These are phyloP conservation scores for Proisotoma minuta DNA, from an alignment of 2,888 invertebrate genomes.

Conservation along the genomic window DNA sequence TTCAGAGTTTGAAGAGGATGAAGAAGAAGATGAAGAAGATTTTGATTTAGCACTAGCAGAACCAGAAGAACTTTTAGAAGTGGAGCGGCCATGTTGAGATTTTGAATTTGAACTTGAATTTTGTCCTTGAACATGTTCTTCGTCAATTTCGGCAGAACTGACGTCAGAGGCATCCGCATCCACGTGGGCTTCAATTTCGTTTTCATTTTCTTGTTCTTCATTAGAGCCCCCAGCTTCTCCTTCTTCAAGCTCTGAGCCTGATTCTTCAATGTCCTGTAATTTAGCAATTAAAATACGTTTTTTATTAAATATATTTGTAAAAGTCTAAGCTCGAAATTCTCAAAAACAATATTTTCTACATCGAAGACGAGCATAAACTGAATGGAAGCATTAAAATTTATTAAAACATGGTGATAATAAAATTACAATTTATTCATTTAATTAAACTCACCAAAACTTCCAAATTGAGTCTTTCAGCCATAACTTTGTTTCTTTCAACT, in stretches of 20 bases:
- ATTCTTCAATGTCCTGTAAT: slow-evolving; percentile 44
- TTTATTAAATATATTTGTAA: background rate
- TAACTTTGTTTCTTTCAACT: background rate
- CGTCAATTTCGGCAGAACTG: slow-evolving; percentile 36
- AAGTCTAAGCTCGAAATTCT: too few relatives aligned
- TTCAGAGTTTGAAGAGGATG: slow-evolving; percentile 29
- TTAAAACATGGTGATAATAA: background rate
- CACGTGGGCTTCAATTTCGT: slow-evolving; percentile 17
- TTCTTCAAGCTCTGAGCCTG: slow-evolving; percentile 49
- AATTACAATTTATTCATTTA: too few relatives aligned
- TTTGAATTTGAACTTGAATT: background rate
- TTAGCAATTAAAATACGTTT: background rate
- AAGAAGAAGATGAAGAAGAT: slow-evolving; percentile 24
- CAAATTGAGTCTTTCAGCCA: background rate
- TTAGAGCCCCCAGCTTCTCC: slow-evolving; percentile 28
- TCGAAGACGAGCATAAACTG: too few relatives aligned
- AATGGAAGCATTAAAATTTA: background rate
- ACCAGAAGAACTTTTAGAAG: slow-evolving; percentile 16
- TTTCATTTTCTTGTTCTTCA: slow-evolving; percentile 9
- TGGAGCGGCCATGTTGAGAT: background rate
- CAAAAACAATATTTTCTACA: too few relatives aligned
- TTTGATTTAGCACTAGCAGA: slow-evolving; percentile 24
- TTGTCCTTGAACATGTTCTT: slow-evolving; percentile 13
- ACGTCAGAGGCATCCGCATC: background rate
- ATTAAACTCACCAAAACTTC: slow-evolving; percentile 5